Conservation (phyloP, 1,140 invertebrate genomes). For the Macrosteles quadrilineatus region DNA sequence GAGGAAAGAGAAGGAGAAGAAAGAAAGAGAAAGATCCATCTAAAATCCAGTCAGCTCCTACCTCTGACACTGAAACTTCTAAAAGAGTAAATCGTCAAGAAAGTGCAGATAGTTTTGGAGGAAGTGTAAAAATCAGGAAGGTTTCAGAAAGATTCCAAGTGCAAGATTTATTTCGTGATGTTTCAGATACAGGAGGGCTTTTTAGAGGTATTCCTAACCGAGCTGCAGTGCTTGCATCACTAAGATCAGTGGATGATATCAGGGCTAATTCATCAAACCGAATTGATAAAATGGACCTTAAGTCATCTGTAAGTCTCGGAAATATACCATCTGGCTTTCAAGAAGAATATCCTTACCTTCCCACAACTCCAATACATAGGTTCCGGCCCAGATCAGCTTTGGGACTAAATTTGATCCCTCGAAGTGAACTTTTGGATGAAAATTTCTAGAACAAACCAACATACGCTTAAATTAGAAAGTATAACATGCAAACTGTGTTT, state of each 20-base stretch:
- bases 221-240: conserved; percentile 55
- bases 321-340: conserved; percentile 54
- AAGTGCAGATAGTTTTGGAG: conserved; percentile 15
- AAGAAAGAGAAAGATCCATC: conserved; percentile 19
- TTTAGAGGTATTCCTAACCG: conserved; percentile 56
- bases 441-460: conserved; percentile 18
- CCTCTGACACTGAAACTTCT: conserved; percentile 42
- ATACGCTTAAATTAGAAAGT: too few relatives aligned
- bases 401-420: conserved; percentile 52
- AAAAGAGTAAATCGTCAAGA: conserved; percentile 26
- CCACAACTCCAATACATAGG: conserved; percentile 53
- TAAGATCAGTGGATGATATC: conserved; percentile 56
- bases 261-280: conserved; percentile 51
- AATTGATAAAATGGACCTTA: conserved; percentile 50
- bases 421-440: conserved; percentile 49
- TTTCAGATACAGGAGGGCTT: conserved; percentile 52
- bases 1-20: conserved; percentile 1
- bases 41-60: conserved; percentile 42
- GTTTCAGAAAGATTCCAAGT: conserved; percentile 57
- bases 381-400: conserved; percentile 53
- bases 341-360: conserved; percentile 54
- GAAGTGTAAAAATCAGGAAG: conserved; percentile 50
- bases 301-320: conserved; percentile 49
- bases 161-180: conserved; percentile 54
- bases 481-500: too few relatives aligned